Evolutionary conservation across 1,140 invertebrate species (phyloP), one percentile per base, ranked within the genome.

Genomic region (Portunus trituberculatus): DNA sequence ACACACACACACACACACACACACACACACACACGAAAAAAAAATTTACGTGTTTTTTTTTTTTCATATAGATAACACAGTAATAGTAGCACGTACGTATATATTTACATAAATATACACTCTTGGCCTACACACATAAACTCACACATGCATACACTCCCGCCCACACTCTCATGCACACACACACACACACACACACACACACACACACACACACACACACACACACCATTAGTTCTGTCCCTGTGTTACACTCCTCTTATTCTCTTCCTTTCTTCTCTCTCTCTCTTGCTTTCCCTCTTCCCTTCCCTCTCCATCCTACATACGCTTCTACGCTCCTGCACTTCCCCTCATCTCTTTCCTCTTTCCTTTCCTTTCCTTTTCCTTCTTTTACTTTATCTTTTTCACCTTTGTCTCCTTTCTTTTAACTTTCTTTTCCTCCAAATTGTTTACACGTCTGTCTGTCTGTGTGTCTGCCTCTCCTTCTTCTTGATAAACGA

Each of bases 181-280:
- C 86, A 31, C 86, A 88, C 29, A 32, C 86, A 32, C 29, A 32
- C 86, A 88, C 29, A 88, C 0, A 88, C 31, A 32, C 86, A 32
- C 86, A 31, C 86, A 88, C 86, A 31, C 86, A 25, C 86, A 31
- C 86, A 10, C 86, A 88, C 86, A 32, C 86, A 31, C 86, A 88
- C 86, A 88, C 86, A 88, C 86, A 86, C 86, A 88, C 28, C 4
- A 16, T 31, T 4, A 45, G 3, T 32, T 3, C 45, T 28, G n/a
- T 14, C 83, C 83, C 83, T 14, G 12, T 59, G 12, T 20, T n/a
- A 25, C 14, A 12, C 86, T 45, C 31, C 29, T 46, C 28, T 86
- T 12, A 31, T 31, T 28, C 83, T 29, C 83, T 86, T 28, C n/a
- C 2, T 86, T 28, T 39, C 28, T 39, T n/a, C 12, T 88, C 86